Evolutionary conservation across 2,113 vertebrate species (phyloP).

Genomic region (Oreochromis aureus): DNA sequence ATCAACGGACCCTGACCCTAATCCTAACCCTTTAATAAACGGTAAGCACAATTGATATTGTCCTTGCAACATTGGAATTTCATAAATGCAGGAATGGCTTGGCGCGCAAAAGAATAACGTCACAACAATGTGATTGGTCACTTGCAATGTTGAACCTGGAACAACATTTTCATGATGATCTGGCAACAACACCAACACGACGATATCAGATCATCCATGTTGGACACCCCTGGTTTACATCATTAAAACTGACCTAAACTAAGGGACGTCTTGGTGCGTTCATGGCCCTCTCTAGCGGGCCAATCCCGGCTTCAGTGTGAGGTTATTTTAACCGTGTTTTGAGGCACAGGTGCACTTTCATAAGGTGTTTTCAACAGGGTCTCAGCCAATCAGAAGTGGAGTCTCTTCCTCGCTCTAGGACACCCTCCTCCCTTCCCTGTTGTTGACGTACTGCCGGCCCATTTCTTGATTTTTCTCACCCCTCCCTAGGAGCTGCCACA

Average conservation of each 20-base stretch:
- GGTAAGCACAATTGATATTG: no score
- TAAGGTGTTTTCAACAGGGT: background rate
- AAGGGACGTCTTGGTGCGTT: background rate
- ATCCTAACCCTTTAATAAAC: no score
- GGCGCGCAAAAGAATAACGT: no score
- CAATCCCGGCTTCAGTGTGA: background rate
- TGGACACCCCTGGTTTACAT: background rate
- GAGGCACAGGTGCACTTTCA: background rate
- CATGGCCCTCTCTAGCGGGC: background rate
- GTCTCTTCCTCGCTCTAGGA: background rate
- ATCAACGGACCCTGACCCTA: no score
- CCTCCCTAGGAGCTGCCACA: slow-evolving; percentile 58
- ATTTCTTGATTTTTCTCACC: background rate
- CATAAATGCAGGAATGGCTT: no score
- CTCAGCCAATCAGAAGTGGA: background rate
- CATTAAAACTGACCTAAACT: background rate
- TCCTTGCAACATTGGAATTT: no score
- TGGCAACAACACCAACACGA: no score
- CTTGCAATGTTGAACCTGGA: no score
- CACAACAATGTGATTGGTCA: no score
- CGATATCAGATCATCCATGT: background rate
- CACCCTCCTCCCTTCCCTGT: background rate
- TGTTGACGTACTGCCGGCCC: background rate
- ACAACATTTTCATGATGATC: no score
- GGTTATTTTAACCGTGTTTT: background rate